phyloP scores from a whole-genome alignment of 2,888 invertebrate species.

The Drosophila greeni region DNA sequence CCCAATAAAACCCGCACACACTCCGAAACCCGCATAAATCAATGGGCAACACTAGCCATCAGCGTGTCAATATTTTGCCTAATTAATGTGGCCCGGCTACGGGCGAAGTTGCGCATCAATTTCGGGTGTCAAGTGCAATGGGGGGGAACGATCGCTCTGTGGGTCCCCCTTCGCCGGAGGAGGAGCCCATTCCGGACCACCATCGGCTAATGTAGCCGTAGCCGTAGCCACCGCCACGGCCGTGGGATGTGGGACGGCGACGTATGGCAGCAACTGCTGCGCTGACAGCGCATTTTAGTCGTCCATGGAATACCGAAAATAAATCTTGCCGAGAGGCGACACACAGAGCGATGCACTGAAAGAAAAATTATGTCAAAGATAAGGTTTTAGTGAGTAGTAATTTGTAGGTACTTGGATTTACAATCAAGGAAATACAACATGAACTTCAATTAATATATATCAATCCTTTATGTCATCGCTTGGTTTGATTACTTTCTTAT shows the following conservation, averaged over 20 bases:
- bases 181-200: slow-evolving; percentile 53
- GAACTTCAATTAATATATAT: no score
- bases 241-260: slow-evolving; percentile 31
- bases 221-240: slow-evolving; percentile 41
- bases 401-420: background rate
- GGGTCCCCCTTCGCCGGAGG: slow-evolving; percentile 32
- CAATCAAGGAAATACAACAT: background rate
- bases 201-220: slow-evolving; percentile 63
- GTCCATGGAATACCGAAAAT: slow-evolving; percentile 69
- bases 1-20: slow-evolving; percentile 43
- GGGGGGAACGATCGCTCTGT: slow-evolving; percentile 47
- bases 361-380: background rate
- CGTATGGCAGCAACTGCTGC: slow-evolving; percentile 67
- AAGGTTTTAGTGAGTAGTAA: background rate
- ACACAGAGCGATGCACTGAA: slow-evolving; percentile 34
- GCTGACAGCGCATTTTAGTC: slow-evolving; percentile 70
- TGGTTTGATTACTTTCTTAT: no score
- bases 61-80: slow-evolving; percentile 69
- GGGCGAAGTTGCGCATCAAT: slow-evolving; percentile 60
- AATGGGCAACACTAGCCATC: slow-evolving; percentile 56
- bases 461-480: no score
- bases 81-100: slow-evolving; percentile 65
- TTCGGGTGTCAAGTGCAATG: slow-evolving; percentile 67
- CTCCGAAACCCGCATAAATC: slow-evolving; percentile 52
- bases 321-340: slow-evolving; percentile 66